Conservation (phyloP, 2,113 vertebrate genomes). For the Alouatta palliata region DNA sequence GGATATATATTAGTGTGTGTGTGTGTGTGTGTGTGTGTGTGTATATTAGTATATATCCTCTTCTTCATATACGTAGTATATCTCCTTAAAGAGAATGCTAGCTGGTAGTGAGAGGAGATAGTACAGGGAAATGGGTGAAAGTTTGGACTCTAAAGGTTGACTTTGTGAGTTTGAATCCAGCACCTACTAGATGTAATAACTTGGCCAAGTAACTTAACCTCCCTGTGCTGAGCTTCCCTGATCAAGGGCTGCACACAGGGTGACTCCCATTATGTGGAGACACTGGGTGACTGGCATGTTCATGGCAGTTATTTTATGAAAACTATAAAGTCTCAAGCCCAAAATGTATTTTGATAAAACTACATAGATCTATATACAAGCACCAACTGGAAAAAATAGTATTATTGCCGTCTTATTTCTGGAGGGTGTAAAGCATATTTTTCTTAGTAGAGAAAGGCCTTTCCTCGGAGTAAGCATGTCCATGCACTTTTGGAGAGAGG, state of each 20-base stretch:
- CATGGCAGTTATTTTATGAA: neutral
- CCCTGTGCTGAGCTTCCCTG: neutral
- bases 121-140: neutral
- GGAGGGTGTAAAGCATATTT: neutral
- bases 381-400: neutral
- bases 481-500: neutral
- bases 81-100: neutral
- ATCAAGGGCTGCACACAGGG: neutral
- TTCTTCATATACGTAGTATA: too few relatives aligned
- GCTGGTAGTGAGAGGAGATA: neutral
- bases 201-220: neutral
- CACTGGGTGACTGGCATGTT: neutral
- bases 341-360: neutral
- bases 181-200: neutral
- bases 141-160: neutral
- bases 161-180: neutral
- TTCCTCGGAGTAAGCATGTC: neutral
- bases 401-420: neutral
- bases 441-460: neutral
- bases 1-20: too few relatives aligned
- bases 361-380: neutral
- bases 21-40: too few relatives aligned
- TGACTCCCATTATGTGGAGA: neutral
- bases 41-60: neutral
- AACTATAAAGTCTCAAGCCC: neutral